Evolutionary conservation across 2,113 vertebrate species (phyloP), one percentile per base, ranked within the genome.

Genomic region (Cromileptes altivelis): DNA sequence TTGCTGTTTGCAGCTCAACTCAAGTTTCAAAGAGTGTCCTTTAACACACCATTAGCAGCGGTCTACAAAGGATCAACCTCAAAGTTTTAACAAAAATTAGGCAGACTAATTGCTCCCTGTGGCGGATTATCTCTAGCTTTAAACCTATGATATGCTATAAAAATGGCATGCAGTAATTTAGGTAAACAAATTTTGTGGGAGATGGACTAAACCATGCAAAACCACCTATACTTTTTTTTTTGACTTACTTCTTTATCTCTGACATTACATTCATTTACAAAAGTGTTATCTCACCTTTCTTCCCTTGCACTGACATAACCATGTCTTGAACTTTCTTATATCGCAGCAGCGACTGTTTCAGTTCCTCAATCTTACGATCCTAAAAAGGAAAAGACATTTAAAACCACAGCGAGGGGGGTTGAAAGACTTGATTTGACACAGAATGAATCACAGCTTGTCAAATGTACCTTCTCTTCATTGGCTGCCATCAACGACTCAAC

Each of bases 301-400:
- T 97, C 33, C 95, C 97, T 82, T 98, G 98, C 76, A 96, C 95
- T 23, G 95, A 88, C 89, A 97, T 96, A 77, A 97, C 97, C 91
- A 97, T 96, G 71, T 99, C 97, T 86, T 99, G 98, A 71, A 97
- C 97, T 87, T 98, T 99, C 95, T 98, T 98, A 88, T 98, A 99
- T 23, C 97, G 96, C 76, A 94, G 94, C 63, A 99, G 94, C 42
- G 97, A 98, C 21, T 98, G 97, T 4, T 97, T 96, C 53, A 99
- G 96, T 69, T 99, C 98, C 81, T 99, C 98, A 86, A 99, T 99
- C 94, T 98, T 99, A 56, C 94, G 96, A 92, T 99, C 98, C 98
- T 99, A 81, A 37, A 78, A 75, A 61, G 2, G 2, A 10, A 62
- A 80, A 60, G 9, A 45, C 2, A 49, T 37, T 30, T 18, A 7